Evolutionary conservation across 2,888 invertebrate genomes (phyloP).

Genomic region (Eristalinus sepulchralis): DNA sequence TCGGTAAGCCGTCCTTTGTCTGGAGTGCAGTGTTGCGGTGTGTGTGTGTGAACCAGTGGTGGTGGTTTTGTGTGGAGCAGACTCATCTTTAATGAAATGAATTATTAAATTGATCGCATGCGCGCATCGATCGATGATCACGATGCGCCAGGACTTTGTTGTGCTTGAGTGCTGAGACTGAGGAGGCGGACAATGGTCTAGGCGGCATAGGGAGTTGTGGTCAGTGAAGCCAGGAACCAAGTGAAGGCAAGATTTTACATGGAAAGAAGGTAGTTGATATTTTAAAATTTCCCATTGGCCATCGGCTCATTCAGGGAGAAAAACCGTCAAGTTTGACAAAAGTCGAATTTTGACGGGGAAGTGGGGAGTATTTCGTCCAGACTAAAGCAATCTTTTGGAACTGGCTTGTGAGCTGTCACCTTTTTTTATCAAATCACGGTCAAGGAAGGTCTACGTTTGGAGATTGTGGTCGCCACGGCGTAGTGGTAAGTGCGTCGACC

Average conservation of each 20-base stretch:
- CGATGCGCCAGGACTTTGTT: not conserved
- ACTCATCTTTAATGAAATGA: conserved; percentile 39
- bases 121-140: conserved; percentile 15
- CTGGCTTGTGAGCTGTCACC: no score
- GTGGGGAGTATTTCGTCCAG: no score
- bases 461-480: no score
- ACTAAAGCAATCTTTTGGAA: no score
- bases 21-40: not conserved
- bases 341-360: no score
- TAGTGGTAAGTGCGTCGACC: no score
- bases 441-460: no score
- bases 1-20: conserved; percentile 26
- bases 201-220: not conserved
- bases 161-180: not conserved
- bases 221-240: not conserved
- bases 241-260: not conserved
- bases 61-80: not conserved
- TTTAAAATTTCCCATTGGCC: no score
- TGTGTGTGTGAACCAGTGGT: not conserved
- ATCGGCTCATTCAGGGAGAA: no score
- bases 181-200: not conserved
- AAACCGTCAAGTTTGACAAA: no score
- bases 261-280: not conserved
- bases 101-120: conserved; percentile 37
- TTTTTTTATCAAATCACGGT: no score